Base-by-base conservation (phyloP, 2,888 invertebrate genomes). In the Abrostola triplasia region DNA sequence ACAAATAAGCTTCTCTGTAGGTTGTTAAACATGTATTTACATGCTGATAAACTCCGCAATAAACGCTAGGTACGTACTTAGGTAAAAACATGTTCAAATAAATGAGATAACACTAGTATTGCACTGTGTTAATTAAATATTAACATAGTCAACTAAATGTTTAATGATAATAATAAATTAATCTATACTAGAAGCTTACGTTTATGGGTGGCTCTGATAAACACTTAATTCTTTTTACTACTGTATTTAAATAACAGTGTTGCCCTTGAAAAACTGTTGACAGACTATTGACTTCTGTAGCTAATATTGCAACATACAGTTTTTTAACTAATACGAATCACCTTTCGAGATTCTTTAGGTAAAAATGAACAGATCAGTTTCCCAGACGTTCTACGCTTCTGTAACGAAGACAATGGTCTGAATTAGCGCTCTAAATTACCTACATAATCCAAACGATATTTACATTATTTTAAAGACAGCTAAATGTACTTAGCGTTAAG, bases 1-100 rank as follows among this genome's bases (percentile, higher is more conserved):
- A 11, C 41, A 36, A 58, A 38, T 49, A 41, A 65, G 48, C 49
- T 60, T 72, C 57, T 64, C 24, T 9, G 9, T 55, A 62, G 59
- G 73, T 59, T 60, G 44, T 61, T 59, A 49, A 48, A 52, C 24
- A 24, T 42, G 7, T 76, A 70, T 76, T 58, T 63, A 77, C 49
- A 58, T 47, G 49, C 11, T 55, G 55, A 77, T 73, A 73, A 73
- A 62, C 51, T n/a, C 10, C n/a, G 67, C 54, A 67, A 67, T 70
- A 65, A 61, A 59, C 42, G 62, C 63, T 70, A 78, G 71, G 48
- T 48, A 41, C 50, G 51, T 70, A 78, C 79, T 51, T 48, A 41
- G 52, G 51, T 70, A 58, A 78, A 63, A 64, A 63, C 60, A 44
- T 62, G 67, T 63, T 60, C 57, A 73, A 61, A 76, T 53, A 65